Evolutionary conservation across 2,888 invertebrate species (phyloP).

Genomic region (Diaperis boleti): DNA sequence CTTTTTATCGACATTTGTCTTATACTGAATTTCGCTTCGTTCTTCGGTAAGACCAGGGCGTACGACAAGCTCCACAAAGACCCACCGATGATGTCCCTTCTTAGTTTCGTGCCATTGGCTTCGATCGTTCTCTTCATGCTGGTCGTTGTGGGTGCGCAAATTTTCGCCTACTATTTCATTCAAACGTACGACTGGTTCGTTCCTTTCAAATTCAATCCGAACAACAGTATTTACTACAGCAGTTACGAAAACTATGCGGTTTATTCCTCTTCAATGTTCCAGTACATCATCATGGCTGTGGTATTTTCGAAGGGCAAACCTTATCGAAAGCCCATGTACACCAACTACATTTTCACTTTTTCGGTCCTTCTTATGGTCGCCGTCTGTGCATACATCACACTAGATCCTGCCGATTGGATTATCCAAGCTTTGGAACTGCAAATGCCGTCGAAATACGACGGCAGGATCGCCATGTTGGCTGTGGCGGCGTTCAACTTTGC

Average conservation of each 20-base stretch:
- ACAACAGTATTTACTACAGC: slow-evolving; percentile 58
- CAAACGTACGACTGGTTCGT: slow-evolving; percentile 70
- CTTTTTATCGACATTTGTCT: slow-evolving; percentile 76
- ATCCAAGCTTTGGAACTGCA: slow-evolving; percentile 72
- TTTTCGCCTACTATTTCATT: slow-evolving; percentile 66
- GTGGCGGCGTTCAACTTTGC: slow-evolving; percentile 70
- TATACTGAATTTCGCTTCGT: slow-evolving; percentile 73
- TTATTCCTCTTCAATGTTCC: slow-evolving; percentile 74
- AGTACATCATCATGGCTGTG: slow-evolving; percentile 75
- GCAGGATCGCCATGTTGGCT: slow-evolving; percentile 64
- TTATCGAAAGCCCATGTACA: slow-evolving; percentile 73
- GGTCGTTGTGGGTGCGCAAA: slow-evolving; percentile 68
- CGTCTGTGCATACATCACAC: slow-evolving; percentile 68
- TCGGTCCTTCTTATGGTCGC: slow-evolving; percentile 67
- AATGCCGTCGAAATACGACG: slow-evolving; percentile 72
- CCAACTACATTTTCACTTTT: slow-evolving; percentile 69
- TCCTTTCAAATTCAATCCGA: slow-evolving; percentile 65
- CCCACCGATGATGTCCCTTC: slow-evolving; percentile 70
- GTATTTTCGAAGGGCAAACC: slow-evolving; percentile 77
- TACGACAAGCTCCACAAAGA: slow-evolving; percentile 66
- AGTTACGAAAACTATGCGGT: slow-evolving; percentile 75
- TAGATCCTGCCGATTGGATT: slow-evolving; percentile 68
- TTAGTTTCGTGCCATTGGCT: slow-evolving; percentile 68
- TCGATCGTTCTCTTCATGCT: slow-evolving; percentile 70
- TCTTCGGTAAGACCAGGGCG: slow-evolving; percentile 74